Evolutionary conservation across 2,888 invertebrate genomes (phyloP), one percentile per base, ranked within the genome.

Genomic region (Melieria crassipennis): DNA sequence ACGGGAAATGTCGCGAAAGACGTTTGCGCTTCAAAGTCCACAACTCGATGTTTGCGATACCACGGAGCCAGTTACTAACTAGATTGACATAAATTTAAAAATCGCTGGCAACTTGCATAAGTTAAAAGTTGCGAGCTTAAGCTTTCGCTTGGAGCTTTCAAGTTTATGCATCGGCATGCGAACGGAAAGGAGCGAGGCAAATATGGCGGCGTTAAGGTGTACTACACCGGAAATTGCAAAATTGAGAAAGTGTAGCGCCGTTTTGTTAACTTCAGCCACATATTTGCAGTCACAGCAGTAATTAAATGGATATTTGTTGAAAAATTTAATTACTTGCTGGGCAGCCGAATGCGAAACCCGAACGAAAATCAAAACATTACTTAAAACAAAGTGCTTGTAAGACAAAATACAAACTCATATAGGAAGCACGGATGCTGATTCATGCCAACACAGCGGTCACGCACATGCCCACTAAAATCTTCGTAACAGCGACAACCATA

Each of bases 141-240:
- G 70, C 72, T 69, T 70, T 16, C 43, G 58, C 13, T 48, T 30
- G 16, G 13, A 69, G 56, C 55, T 69, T 69, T 60, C 13, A 43
- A 60, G 45, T 55, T 42, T n/a, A 11, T 42, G 16, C 13, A 52
- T 7, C 11, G 4, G 10, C 47, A 13, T 9, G 43, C 52, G 43
- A 16, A 62, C 7, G 62, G 11, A 70, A n/a, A 64, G 45, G 47
- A 63, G 61, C 45, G 13, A 63, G 65, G 65, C 71, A 71, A 68
- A 79, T 81, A 81, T 80, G 82, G 78, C 82, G 83, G 83, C 79
- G 78, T 81, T 67, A 76, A 77, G 75, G 81, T 81, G 82, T 78
- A 78, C 81, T 66, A 76, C 73, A 75, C 76, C 63, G 72, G 78
- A 67, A 69, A 57, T 30, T 64, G 11, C 13, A 61, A 30, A 30